Evolutionary conservation across 2,888 invertebrate species (phyloP), one percentile per base, ranked within the genome.

Genomic region (Nephrotoma flavescens): DNA sequence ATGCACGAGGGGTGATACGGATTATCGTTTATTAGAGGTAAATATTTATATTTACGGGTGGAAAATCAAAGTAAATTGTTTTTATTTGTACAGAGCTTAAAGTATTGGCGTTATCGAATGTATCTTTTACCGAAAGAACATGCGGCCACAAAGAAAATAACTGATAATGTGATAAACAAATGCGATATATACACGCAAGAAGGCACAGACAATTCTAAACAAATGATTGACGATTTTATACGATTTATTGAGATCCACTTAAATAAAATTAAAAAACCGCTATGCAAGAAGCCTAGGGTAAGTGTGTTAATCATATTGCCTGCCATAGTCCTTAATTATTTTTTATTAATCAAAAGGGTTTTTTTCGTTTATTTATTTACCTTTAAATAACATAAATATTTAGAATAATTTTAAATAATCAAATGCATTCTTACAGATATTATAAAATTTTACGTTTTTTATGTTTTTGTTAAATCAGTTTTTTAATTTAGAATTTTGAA

Each of bases 91-190:
- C 90, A 97, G 96, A 94, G 95, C 11, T 92, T 96, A 42, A 97
- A 97, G 91, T 97, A 96, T 90, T 98, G 97, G 97, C 94, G 98
- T 87, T 97, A 97, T 90, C 94, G 98, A 85, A 96, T 98, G 88
- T 95, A 97, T 88, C 92, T 99, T 1, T 91, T 99, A 86, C 98
- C 98, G 0, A 93, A 96, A 86, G 95, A 95, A 89, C 97, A 96
- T 90, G 93, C 95, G 12, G 96, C 96, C 0, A 96, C 95, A 0
- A 95, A 96, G 90, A 94, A 94, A 89, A 96, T 97, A 87, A 92
- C 96, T 9, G 96, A 96, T 87, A 95, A 94, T 57, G 94, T 94
- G 19, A 92, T 94, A 0, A 92, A 94, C 0, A 94, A 95, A 89
- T 98, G 97, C 91, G 97, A 98, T 91, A 95, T 98, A 87, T 98